These are phyloP conservation scores for Corbicula japonica DNA, from an alignment of 2,888 invertebrate species.

Conservation along the genomic window DNA sequence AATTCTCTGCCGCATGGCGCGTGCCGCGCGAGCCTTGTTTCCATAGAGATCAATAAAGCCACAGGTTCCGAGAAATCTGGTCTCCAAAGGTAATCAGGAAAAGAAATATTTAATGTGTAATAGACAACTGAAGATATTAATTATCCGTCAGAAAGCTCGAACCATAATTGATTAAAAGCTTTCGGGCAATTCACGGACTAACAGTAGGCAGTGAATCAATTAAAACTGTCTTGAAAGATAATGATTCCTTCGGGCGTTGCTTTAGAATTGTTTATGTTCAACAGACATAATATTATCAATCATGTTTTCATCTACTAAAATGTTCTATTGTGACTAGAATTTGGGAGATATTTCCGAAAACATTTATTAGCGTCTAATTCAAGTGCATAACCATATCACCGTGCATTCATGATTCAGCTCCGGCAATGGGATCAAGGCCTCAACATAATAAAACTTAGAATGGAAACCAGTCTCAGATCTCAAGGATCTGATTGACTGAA, in stretches of 20 bases:
- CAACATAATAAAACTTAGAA: no score
- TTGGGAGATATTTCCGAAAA: no score
- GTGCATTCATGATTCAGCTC: no score
- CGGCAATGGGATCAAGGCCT: no score
- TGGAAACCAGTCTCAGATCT: no score
- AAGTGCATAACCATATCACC: no score
- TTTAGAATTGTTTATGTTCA: conserved; percentile 39
- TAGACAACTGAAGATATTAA: conserved; percentile 63
- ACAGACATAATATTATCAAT: conserved; percentile 36
- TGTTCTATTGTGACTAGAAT: no score
- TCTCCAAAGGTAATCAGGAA: conserved; percentile 63
- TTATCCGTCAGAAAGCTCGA: conserved; percentile 55
- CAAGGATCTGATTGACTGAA: no score
- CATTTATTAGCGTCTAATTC: no score
- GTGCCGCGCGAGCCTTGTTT: conserved; percentile 47
- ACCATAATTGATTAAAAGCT: conserved; percentile 62
- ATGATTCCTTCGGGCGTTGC: conserved; percentile 36
- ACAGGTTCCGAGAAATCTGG: conserved; percentile 59
- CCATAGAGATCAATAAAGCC: conserved; percentile 60
- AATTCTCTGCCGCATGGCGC: conserved; percentile 32
- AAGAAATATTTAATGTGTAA: conserved; percentile 69
- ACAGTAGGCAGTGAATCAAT: conserved; percentile 43
- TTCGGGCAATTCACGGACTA: conserved; percentile 42
- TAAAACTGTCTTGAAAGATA: conserved; percentile 52
- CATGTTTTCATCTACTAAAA: no score